Conservation (phyloP, 1,140 invertebrate genomes). For the Pogonomyrmex californicus region DNA sequence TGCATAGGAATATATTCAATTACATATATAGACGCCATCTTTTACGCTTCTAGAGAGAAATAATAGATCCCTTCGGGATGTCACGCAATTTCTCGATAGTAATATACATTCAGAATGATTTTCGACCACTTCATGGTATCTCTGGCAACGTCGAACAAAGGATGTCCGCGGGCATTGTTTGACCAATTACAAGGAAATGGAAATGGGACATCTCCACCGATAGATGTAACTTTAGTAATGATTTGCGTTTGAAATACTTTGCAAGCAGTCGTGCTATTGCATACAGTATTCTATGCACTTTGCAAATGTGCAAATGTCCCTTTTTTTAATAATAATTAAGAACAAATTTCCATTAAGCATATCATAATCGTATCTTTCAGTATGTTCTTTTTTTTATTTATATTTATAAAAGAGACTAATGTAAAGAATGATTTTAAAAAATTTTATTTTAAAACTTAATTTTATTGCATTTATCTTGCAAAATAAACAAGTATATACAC, state of each 20-base stretch:
- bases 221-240: conserved; percentile 64
- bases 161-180: conserved; percentile 59
- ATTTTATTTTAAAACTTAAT: background rate
- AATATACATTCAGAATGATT: conserved; percentile 26
- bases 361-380: background rate
- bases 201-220: conserved; percentile 59
- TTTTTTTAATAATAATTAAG: background rate
- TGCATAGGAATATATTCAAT: background rate
- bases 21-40: background rate
- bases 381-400: background rate
- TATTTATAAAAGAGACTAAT: background rate
- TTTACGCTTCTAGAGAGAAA: background rate
- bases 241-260: conserved; percentile 62
- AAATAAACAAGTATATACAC: background rate
- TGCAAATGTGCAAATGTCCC: background rate
- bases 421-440: no score
- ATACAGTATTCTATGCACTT: background rate
- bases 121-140: conserved; percentile 36
- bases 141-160: conserved; percentile 47
- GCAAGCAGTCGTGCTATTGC: conserved; percentile 64
- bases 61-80: conserved; percentile 10
- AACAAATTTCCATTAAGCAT: background rate
- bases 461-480: background rate
- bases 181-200: conserved; percentile 70
- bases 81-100: conserved; percentile 8